Conservation (phyloP, 2,113 vertebrate genomes). For the Chaetura pelagica region DNA sequence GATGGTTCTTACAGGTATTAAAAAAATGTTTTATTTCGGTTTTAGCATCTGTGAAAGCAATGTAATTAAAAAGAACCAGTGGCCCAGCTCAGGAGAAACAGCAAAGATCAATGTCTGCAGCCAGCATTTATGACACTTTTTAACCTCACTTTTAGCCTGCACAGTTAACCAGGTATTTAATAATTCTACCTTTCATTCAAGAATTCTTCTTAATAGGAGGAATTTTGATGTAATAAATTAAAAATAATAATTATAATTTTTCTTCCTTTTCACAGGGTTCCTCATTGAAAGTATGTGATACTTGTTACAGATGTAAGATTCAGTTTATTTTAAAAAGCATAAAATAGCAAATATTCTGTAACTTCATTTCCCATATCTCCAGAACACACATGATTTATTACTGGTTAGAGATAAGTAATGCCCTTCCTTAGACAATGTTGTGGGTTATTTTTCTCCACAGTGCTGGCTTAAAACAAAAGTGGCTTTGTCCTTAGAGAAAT, state of each 20-base stretch:
- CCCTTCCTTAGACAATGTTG: neutral
- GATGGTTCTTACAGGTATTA: neutral
- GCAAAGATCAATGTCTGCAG: neutral
- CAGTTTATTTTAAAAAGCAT: neutral
- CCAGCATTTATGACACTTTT: neutral
- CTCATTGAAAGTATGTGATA: neutral
- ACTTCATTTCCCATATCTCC: neutral
- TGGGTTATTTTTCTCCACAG: accelerated
- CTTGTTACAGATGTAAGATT: neutral
- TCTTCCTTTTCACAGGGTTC: neutral
- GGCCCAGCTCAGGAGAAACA: neutral
- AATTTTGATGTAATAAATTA: neutral
- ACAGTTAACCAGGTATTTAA: neutral
- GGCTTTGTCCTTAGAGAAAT: neutral
- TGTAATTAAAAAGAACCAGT: neutral
- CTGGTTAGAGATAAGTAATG: neutral
- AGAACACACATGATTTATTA: neutral
- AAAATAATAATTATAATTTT: neutral
- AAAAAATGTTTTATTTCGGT: neutral
- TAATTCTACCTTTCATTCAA: neutral
- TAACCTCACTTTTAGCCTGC: neutral
- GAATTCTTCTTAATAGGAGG: neutral
- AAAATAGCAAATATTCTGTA: neutral
- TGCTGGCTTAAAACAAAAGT: neutral
- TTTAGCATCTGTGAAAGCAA: neutral